Conservation (phyloP, 1,140 invertebrate species). For the Cherax quadricarinatus region DNA sequence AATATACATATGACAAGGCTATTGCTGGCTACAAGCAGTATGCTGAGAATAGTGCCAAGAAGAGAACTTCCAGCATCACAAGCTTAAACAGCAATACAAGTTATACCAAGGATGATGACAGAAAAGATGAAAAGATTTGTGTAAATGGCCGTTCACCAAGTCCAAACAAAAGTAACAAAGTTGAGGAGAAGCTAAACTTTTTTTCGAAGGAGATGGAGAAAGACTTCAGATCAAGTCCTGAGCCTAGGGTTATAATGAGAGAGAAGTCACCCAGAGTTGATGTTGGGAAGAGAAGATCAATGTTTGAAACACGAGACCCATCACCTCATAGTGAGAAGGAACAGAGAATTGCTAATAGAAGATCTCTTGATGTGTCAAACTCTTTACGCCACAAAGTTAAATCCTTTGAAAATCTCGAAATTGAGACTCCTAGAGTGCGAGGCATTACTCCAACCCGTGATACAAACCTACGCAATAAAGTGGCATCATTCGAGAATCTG, state of each 20-base stretch:
- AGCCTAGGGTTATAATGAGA: conserved; percentile 70
- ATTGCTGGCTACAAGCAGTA: conserved; percentile 88
- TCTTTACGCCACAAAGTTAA: conserved; percentile 72
- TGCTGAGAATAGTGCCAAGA: conserved; percentile 78
- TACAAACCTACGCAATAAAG: conserved; percentile 62
- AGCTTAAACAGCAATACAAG: conserved; percentile 75
- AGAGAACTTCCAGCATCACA: conserved; percentile 71
- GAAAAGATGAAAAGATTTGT: conserved; percentile 74
- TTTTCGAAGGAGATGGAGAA: conserved; percentile 71
- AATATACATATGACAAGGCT: conserved; percentile 91
- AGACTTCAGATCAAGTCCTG: conserved; percentile 56
- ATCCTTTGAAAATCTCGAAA: conserved; percentile 73
- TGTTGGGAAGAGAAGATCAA: conserved; percentile 87
- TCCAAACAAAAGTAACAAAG: conserved; percentile 64
- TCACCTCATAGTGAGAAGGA: conserved; percentile 24
- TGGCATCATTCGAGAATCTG: conserved; percentile 73
- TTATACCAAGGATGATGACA: conserved; percentile 73
- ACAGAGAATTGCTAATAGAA: conserved; percentile 76
- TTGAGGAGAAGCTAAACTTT: conserved; percentile 70
- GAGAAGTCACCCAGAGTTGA: conserved; percentile 82
- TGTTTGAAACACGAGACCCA: conserved; percentile 82
- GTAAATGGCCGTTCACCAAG: conserved; percentile 71
- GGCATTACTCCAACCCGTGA: conserved; percentile 45
- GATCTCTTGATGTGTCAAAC: conserved; percentile 74
- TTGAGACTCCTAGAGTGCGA: conserved; percentile 69